Conservation (phyloP, 2,113 vertebrate species). For the Phoenicopterus ruber region DNA sequence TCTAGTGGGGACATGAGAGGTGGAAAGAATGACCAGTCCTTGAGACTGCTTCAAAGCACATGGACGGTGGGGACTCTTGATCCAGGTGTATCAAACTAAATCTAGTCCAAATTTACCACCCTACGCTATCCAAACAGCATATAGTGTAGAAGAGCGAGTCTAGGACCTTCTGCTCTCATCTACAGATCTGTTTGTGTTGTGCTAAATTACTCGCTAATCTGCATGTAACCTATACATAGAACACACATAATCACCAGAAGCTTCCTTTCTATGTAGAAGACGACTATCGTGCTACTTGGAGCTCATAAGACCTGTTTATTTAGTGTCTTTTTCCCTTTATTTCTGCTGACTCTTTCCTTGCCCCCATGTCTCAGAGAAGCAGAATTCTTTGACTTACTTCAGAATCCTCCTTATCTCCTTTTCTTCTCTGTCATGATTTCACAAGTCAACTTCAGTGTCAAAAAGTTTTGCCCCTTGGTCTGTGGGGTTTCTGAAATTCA, state of each 20-base stretch:
- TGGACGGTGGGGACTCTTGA: background rate
- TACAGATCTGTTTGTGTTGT: background rate
- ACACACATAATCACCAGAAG: background rate
- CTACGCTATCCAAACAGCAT: background rate
- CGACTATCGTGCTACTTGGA: background rate
- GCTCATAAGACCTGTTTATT: background rate
- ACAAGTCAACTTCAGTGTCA: background rate
- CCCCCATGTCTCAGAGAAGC: background rate
- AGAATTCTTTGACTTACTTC: background rate
- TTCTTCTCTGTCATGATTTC: background rate
- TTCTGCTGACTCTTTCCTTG: background rate
- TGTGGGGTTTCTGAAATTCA: background rate
- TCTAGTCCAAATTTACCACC: background rate
- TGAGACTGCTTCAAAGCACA: background rate
- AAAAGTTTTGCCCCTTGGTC: background rate
- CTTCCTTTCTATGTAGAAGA: background rate
- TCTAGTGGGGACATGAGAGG: background rate
- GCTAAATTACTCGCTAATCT: background rate
- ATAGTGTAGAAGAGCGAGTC: background rate
- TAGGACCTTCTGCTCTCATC: background rate
- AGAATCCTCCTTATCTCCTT: background rate
- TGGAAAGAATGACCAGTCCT: accelerated
- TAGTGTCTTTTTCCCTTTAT: background rate
- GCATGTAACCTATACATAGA: accelerated
- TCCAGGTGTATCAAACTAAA: background rate